Evolutionary conservation across 2,797 vertebrate species (phyloP).

Genomic region (Carduelis carduelis): DNA sequence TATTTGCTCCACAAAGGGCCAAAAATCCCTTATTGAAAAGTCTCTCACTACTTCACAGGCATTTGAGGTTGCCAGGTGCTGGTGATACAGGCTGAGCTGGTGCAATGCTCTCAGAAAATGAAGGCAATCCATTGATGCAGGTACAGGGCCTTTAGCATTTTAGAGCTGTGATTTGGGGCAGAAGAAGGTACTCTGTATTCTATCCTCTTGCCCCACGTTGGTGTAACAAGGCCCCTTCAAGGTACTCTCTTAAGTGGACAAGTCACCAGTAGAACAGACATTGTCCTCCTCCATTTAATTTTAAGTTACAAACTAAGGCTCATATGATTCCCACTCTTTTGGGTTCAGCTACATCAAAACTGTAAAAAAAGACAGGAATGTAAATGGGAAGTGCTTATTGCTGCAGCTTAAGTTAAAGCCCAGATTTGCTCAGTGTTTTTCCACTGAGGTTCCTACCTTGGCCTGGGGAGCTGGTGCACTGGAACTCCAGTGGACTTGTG

Average conservation of each 20-base stretch:
- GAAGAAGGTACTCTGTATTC: neutral
- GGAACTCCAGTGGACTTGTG: neutral
- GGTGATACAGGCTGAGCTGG: neutral
- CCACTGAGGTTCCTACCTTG: neutral
- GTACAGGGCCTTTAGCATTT: neutral
- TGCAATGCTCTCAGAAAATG: neutral
- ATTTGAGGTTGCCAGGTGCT: neutral
- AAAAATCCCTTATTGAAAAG: neutral
- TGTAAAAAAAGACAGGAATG: neutral
- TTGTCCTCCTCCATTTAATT: neutral
- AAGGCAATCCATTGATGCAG: neutral
- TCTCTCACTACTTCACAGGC: neutral
- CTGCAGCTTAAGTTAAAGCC: neutral
- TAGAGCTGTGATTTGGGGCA: neutral
- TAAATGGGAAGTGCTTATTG: neutral
- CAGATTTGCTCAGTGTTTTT: neutral
- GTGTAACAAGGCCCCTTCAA: neutral
- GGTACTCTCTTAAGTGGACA: neutral
- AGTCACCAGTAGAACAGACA: neutral
- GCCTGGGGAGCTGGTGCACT: neutral
- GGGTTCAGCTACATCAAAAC: neutral
- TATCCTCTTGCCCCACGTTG: neutral
- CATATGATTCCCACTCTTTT: neutral
- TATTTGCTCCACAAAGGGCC: neutral
- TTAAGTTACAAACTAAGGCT: neutral